Percentiles rank a stretch among this genome's conserved stretches.
Conservation (phyloP, 2,888 invertebrate species). For the Pristionchus exspectatus region DNA sequence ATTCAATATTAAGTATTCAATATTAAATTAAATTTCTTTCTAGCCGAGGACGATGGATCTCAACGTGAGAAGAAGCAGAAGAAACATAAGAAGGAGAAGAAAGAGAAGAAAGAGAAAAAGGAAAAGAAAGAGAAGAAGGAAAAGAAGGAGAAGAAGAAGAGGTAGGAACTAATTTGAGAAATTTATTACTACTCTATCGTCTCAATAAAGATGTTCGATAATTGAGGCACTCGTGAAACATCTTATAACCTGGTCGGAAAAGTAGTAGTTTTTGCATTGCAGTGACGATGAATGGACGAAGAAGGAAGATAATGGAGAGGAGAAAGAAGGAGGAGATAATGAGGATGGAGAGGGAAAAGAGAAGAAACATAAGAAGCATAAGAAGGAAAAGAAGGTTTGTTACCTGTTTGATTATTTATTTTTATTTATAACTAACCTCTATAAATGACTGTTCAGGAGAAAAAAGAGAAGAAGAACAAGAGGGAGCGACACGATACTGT, state of each 20-base stretch:
- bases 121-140: slow-evolving; percentile 56
- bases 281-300: slow-evolving; percentile 54
- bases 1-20: not conserved
- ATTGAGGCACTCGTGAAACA: too few relatives aligned
- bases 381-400: slow-evolving; percentile 57
- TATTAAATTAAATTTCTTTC: not conserved
- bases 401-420: not conserved
- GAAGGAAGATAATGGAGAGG: slow-evolving; percentile 48
- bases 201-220: too few relatives aligned
- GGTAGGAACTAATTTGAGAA: not conserved
- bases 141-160: slow-evolving; percentile 19
- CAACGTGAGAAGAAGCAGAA: slow-evolving; percentile 57
- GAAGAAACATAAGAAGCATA: slow-evolving; percentile 54
- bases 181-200: not conserved
- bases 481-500: slow-evolving; percentile 40
- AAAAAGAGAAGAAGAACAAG: slow-evolving; percentile 46
- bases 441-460: slow-evolving; percentile 13
- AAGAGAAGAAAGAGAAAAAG: slow-evolving; percentile 67
- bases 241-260: not conserved
- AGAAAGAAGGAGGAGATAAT: slow-evolving; percentile 35
- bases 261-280: not conserved
- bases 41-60: not conserved
- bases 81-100: slow-evolving; percentile 65
- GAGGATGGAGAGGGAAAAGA: slow-evolving; percentile 51
- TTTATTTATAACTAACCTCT: too few relatives aligned